phyloP scores from a whole-genome alignment of 2,797 vertebrate species.

The Brachyrhaphis roseni region DNA sequence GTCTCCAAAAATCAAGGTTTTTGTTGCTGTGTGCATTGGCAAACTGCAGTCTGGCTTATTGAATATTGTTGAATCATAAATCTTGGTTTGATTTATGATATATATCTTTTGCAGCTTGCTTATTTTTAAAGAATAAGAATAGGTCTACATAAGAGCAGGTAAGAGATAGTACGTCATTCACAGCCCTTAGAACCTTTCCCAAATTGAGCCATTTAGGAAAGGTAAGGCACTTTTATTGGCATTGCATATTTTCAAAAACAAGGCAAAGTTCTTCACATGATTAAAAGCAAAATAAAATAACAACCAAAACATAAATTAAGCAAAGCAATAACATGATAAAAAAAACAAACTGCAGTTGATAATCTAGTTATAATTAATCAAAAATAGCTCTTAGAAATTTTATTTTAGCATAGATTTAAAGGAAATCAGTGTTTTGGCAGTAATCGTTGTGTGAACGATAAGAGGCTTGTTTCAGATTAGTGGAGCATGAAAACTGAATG shows the following conservation, averaged over 20 bases:
- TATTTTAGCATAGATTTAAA: background rate
- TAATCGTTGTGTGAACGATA: no score
- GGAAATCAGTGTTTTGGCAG: background rate
- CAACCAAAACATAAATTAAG: background rate
- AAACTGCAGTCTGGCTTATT: no score
- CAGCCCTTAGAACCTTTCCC: background rate
- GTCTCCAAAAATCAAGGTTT: background rate
- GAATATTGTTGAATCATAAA: no score
- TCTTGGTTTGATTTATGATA: background rate
- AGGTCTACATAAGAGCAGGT: background rate
- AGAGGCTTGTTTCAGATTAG: no score
- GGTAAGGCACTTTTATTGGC: background rate
- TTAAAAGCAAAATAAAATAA: background rate
- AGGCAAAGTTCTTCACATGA: background rate
- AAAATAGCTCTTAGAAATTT: background rate
- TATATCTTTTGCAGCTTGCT: background rate
- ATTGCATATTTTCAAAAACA: background rate
- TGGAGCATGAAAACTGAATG: no score
- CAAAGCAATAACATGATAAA: background rate
- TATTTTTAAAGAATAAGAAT: background rate
- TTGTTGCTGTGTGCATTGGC: no score
- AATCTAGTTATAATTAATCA: background rate
- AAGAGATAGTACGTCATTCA: background rate
- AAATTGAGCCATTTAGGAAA: no score
- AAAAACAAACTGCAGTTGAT: background rate